These are phyloP conservation scores for Pogonophryne albipinna DNA, from an alignment of 2,797 vertebrate species.

Conservation along the genomic window DNA sequence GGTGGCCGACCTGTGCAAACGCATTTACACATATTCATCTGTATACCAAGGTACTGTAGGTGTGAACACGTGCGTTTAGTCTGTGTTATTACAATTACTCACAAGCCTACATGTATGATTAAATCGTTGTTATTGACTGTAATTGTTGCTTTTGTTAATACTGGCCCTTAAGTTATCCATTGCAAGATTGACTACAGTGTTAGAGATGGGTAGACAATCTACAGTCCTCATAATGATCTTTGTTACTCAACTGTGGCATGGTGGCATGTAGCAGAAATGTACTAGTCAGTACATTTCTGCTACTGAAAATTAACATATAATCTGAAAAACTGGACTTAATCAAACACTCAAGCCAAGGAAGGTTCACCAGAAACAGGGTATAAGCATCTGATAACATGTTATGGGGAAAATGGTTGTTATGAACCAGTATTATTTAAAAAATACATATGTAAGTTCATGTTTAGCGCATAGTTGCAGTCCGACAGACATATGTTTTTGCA, in stretches of 20 bases:
- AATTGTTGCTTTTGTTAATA: slow-evolving; percentile 18
- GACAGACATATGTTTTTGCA: background rate
- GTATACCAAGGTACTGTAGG: slow-evolving; percentile 3
- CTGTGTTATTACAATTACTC: slow-evolving; percentile 6
- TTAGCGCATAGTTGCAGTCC: background rate
- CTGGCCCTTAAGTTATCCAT: slow-evolving; percentile 15
- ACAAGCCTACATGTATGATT: background rate
- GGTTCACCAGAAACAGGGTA: background rate
- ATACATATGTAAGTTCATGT: background rate
- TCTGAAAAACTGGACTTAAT: background rate
- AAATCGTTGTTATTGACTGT: slow-evolving; percentile 3
- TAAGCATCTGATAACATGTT: background rate
- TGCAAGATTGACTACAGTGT: background rate
- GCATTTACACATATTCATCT: background rate
- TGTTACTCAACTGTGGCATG: background rate
- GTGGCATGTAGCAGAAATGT: background rate
- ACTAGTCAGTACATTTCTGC: background rate
- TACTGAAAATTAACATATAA: background rate
- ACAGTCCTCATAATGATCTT: background rate
- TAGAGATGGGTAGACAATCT: background rate
- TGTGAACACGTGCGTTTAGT: background rate
- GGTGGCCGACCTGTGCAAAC: no score
- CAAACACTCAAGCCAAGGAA: background rate
- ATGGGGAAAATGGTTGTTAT: background rate
- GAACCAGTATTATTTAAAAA: background rate